A percentile compares a stretch with the other conserved stretches of the same genome.
Conservation (phyloP, 1,140 invertebrate genomes). For the Diprion similis region DNA sequence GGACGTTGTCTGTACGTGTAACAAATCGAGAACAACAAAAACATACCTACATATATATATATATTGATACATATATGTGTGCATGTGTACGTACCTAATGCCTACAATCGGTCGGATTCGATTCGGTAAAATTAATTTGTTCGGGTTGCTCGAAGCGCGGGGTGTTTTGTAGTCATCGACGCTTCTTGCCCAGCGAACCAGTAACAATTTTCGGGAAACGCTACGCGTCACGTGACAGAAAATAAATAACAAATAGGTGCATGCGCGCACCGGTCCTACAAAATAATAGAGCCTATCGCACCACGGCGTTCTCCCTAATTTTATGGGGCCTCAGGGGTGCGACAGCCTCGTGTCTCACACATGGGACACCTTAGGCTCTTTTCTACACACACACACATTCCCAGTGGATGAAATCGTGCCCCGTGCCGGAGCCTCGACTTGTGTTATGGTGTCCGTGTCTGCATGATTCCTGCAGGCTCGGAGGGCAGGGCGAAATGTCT, state of each 20-base stretch:
- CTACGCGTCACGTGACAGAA: not conserved
- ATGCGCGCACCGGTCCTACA: not conserved
- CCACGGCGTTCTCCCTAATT: not conserved
- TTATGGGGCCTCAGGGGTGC: not conserved
- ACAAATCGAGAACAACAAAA: too few relatives aligned
- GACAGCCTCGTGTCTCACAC: not conserved
- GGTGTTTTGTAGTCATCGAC: too few relatives aligned
- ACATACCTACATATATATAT: too few relatives aligned
- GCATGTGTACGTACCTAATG: too few relatives aligned
- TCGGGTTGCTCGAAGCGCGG: too few relatives aligned
- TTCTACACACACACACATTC: not conserved
- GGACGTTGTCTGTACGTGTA: too few relatives aligned
- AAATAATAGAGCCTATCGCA: not conserved
- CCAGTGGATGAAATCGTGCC: not conserved
- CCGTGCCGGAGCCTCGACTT: not conserved
- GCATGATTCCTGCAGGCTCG: not conserved
- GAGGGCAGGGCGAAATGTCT: slow-evolving; percentile 19
- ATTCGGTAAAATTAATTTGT: slow-evolving; percentile 12
- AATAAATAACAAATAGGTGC: not conserved
- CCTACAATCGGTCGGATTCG: not conserved
- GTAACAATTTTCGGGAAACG: not conserved
- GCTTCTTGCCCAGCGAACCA: not conserved
- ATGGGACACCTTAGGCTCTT: not conserved
- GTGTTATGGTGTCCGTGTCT: not conserved
- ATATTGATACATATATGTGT: too few relatives aligned